Evolutionary conservation across 1,140 invertebrate species (phyloP), one percentile per base, ranked within the genome.

Genomic region (Asbolus verrucosus): DNA sequence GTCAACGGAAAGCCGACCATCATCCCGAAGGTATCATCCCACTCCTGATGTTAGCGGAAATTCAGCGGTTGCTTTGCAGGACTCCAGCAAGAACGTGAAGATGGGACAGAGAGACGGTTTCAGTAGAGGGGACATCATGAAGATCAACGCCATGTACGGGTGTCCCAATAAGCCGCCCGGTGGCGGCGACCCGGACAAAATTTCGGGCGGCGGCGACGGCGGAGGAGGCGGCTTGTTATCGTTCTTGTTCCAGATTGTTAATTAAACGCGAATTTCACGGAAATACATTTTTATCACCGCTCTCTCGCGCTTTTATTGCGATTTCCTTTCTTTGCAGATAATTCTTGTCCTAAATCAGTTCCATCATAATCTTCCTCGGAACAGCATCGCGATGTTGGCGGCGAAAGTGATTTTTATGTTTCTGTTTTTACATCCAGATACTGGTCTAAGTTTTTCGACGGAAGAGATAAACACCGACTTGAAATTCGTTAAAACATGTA

Each of bases 111-210:
- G 91, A 13, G 86, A 89, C 15, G 90, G 90, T 4, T 87, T 93
- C 59, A 92, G 90, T 36, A 82, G 84, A n/a, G 85, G 84, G 0
- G 91, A 94, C 75, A 85, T 93, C 8, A 85, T 86, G 67, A 94
- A 93, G 79, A 83, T 94, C n/a, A 87, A 89, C 36, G 82, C 82
- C 61, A 93, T 92, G 90, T 94, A 93, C 78, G 88, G 87, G 62
- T 92, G 91, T 76, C 77, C 76, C 6, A 70, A 79, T 13, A 72
- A 73, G 43, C 67, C 74, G 1, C 14, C 50, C 6, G 39, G 65
- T 31, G 50, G 36, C 1, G 36, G 27, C 14, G 36, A 36, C 19
- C 15, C 15, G 2, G 19, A 46, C n/a, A 16, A 11, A 36, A 11
- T 36, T n/a, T 6, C 33, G 6, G 21, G 19, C 1, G 21, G 6